Conservation (phyloP, 2,888 invertebrate species). For the Epiblema foenella region DNA sequence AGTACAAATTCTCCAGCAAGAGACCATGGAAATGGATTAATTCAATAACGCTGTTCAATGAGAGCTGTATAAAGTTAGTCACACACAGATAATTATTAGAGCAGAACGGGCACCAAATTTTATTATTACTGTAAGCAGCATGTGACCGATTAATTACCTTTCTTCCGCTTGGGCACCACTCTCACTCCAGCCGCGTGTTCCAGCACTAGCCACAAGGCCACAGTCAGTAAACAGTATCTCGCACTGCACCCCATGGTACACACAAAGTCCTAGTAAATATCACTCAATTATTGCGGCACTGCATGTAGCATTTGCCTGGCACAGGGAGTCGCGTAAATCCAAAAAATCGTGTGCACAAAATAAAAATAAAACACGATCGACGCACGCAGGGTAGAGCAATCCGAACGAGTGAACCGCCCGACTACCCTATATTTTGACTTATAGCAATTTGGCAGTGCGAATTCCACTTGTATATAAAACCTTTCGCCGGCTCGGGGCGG, state of each 20-base stretch:
- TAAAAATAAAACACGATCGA: slow-evolving; percentile 46
- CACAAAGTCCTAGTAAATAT: slow-evolving; percentile 65
- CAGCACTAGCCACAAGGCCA: slow-evolving; percentile 81
- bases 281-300: slow-evolving; percentile 64
- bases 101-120: slow-evolving; percentile 13
- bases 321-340: slow-evolving; percentile 60
- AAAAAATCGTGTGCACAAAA: slow-evolving; percentile 54
- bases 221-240: slow-evolving; percentile 80
- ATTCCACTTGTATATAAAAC: slow-evolving; percentile 87
- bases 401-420: slow-evolving; percentile 79
- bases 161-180: slow-evolving; percentile 83
- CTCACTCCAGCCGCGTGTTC: slow-evolving; percentile 83
- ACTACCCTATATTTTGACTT: slow-evolving; percentile 87
- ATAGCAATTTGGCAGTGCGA: slow-evolving; percentile 85
- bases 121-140: slow-evolving; percentile 26
- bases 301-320: slow-evolving; percentile 69
- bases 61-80: not conserved
- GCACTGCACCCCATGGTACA: slow-evolving; percentile 82
- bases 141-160: slow-evolving; percentile 73
- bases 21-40: too few relatives aligned
- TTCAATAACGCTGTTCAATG: slow-evolving; percentile 4
- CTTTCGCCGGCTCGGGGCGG: slow-evolving; percentile 85
- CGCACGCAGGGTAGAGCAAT: slow-evolving; percentile 62
- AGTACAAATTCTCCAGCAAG: too few relatives aligned
- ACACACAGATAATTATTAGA: slow-evolving; percentile 18